Evolutionary conservation across 2,113 vertebrate genomes (phyloP).

Genomic region (Capra hircus): DNA sequence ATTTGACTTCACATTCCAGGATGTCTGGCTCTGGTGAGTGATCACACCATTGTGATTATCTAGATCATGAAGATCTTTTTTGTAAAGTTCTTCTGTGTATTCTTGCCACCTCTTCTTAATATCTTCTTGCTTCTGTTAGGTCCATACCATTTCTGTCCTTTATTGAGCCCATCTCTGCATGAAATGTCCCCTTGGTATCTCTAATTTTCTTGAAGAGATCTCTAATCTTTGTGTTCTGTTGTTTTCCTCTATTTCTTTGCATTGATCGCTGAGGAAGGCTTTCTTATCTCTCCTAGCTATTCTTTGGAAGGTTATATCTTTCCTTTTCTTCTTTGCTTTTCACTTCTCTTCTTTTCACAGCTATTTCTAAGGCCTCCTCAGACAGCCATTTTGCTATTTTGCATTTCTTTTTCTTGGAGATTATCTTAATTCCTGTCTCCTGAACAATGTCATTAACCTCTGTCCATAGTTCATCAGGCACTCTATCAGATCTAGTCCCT

Average conservation of each 20-base stretch:
- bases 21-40: neutral
- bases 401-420: neutral
- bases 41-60: neutral
- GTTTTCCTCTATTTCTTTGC: neutral
- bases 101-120: neutral
- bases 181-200: neutral
- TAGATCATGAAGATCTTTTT: fast-evolving
- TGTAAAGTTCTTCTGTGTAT: neutral
- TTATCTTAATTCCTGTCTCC: neutral
- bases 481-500: neutral
- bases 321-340: neutral
- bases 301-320: neutral
- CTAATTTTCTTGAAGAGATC: neutral
- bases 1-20: neutral
- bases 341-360: neutral
- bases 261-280: fast-evolving
- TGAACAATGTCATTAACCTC: neutral
- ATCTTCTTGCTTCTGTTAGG: neutral
- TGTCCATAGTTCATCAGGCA: neutral
- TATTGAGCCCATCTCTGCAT: neutral
- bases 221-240: neutral
- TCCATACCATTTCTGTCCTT: neutral
- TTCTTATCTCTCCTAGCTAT: neutral
- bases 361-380: neutral
- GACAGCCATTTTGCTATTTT: neutral